phyloP scores from a whole-genome alignment of 2,797 vertebrate species.

The Enteromius paludinosus region DNA sequence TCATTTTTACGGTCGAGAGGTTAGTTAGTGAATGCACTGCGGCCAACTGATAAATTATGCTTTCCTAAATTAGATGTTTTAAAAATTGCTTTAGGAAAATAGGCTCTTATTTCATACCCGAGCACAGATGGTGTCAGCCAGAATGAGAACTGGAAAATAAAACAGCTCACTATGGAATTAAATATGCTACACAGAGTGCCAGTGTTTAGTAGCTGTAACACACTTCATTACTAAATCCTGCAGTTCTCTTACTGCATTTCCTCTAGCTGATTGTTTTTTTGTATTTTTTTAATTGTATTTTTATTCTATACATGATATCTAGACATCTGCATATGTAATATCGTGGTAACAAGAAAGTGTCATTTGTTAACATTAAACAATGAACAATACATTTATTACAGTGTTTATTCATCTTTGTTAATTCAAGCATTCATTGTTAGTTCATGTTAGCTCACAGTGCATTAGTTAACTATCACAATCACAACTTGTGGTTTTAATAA shows the following conservation, averaged over 20 bases:
- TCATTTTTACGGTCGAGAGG: constrained; percentile 38
- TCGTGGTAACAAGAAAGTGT: no score
- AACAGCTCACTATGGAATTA: not conserved
- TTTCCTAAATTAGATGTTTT: constrained; percentile 48
- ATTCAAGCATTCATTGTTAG: no score
- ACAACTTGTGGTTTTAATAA: no score
- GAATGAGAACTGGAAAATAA: constrained; percentile 16
- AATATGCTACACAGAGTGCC: not conserved
- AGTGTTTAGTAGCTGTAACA: not conserved
- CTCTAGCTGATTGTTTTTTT: not conserved
- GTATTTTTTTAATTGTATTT: not conserved
- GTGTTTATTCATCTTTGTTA: no score
- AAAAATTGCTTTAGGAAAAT: constrained; percentile 46
- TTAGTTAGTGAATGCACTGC: constrained; percentile 45
- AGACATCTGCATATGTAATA: no score
- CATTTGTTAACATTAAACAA: no score
- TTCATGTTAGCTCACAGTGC: no score
- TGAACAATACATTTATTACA: no score
- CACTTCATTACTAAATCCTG: constrained; percentile 18
- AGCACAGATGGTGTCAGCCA: constrained; percentile 40
- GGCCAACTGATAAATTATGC: constrained; percentile 46
- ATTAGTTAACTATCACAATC: no score
- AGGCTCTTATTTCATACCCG: constrained; percentile 3
- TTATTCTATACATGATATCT: no score
- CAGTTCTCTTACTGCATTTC: constrained; percentile 3